phyloP scores from a whole-genome alignment of 2,797 vertebrate genomes.

The Peromyscus nudipes region DNA sequence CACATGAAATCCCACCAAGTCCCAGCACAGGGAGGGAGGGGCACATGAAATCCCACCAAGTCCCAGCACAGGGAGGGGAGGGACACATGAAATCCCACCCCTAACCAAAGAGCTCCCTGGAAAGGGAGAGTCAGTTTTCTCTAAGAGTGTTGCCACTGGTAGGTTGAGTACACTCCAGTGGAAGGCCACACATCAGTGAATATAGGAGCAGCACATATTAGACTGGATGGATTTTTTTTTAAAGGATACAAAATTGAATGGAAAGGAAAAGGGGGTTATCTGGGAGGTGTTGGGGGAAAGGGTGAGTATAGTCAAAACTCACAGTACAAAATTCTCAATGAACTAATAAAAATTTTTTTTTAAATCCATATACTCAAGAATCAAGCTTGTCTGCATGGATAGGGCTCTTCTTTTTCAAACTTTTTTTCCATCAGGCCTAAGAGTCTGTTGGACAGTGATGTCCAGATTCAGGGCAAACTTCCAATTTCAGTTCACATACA shows the following conservation, averaged over 20 bases:
- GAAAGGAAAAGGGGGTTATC: not conserved
- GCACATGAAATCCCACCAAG: too few relatives aligned
- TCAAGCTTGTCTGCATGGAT: not conserved
- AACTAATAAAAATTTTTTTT: not conserved
- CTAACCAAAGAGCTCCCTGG: not conserved
- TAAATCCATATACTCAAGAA: not conserved
- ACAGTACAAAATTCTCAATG: not conserved
- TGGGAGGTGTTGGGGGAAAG: not conserved
- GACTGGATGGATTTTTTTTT: not conserved
- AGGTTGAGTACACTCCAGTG: not conserved
- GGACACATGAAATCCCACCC: not conserved
- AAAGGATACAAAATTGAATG: not conserved
- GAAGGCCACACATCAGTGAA: not conserved
- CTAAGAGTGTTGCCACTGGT: not conserved
- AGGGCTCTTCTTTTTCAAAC: not conserved
- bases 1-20: too few relatives aligned
- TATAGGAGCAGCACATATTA: not conserved
- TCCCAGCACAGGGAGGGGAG: not conserved
- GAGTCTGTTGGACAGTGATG: not conserved
- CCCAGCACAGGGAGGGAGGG: too few relatives aligned
- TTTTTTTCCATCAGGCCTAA: not conserved
- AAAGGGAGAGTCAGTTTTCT: not conserved
- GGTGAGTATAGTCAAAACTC: not conserved
- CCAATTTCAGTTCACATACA: not conserved
- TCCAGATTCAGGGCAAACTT: not conserved